Percentiles rank a stretch among this genome's conserved stretches.
These are phyloP conservation scores for Brachyalestes nurse DNA, from an alignment of 2,797 vertebrate species.

Conservation along the genomic window DNA sequence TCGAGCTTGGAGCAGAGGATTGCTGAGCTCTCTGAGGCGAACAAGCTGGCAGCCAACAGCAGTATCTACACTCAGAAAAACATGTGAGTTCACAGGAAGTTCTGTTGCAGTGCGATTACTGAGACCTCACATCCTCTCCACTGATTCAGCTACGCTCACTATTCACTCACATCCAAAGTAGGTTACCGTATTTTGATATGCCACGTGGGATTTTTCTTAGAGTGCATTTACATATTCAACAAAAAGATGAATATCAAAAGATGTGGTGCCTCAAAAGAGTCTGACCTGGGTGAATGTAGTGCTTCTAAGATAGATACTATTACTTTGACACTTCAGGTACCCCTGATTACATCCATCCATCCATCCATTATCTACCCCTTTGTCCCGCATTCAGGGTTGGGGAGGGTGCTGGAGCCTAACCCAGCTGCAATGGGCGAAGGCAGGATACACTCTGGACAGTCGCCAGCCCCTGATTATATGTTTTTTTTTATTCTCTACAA, in stretches of 20 bases:
- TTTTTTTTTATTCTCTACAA: no score
- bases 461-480: no score
- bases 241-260: neutral
- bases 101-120: neutral
- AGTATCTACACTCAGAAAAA: constrained; percentile 98
- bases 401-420: no score
- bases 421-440: no score
- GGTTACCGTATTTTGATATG: neutral
- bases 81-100: constrained; percentile 84
- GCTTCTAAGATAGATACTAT: neutral
- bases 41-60: constrained; percentile 98
- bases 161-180: neutral
- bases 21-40: constrained; percentile 94
- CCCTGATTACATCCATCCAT: no score
- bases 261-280: neutral
- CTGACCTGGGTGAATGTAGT: neutral
- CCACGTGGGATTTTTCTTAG: neutral
- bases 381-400: no score
- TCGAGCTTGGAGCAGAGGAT: constrained; percentile 96
- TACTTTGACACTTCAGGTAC: neutral
- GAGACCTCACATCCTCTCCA: neutral
- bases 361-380: no score
- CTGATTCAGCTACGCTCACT: neutral
- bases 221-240: neutral
- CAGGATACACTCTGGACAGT: no score